Evolutionary conservation across 1,140 invertebrate genomes (phyloP).

Genomic region (Hirudo medicinalis): DNA sequence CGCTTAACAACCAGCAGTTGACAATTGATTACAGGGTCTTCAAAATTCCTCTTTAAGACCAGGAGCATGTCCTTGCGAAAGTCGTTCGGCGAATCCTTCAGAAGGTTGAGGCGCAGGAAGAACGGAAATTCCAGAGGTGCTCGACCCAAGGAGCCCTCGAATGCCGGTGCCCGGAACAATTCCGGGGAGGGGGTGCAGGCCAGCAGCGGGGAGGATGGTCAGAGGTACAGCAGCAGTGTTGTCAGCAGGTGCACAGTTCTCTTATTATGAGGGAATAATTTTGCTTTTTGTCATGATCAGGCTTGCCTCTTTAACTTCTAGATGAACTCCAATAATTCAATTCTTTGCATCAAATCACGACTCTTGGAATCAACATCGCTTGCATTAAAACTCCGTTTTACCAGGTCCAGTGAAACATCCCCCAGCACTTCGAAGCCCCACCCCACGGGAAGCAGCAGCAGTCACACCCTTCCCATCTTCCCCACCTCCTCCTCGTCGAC

Average conservation of each 20-base stretch:
- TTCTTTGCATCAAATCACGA: too few relatives aligned
- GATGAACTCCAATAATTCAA: too few relatives aligned
- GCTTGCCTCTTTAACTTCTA: background rate
- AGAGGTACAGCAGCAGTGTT: constrained; percentile 1
- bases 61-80: constrained; percentile 67
- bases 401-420: background rate
- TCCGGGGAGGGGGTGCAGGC: too few relatives aligned
- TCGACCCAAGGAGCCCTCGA: background rate
- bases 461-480: background rate
- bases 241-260: background rate
- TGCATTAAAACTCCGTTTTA: background rate
- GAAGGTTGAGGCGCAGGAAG: background rate
- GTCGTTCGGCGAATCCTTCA: constrained; percentile 46
- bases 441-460: background rate
- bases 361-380: background rate
- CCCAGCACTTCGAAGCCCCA: background rate
- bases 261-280: background rate
- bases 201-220: background rate
- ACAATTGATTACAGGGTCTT: background rate
- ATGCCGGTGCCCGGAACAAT: background rate
- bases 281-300: background rate
- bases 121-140: background rate
- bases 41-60: background rate
- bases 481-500: background rate
- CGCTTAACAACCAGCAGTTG: background rate